Percentiles rank a stretch among this genome's conserved stretches.
Evolutionary conservation across 2,888 invertebrate species (phyloP).

Genomic region (Cenopis cana): DNA sequence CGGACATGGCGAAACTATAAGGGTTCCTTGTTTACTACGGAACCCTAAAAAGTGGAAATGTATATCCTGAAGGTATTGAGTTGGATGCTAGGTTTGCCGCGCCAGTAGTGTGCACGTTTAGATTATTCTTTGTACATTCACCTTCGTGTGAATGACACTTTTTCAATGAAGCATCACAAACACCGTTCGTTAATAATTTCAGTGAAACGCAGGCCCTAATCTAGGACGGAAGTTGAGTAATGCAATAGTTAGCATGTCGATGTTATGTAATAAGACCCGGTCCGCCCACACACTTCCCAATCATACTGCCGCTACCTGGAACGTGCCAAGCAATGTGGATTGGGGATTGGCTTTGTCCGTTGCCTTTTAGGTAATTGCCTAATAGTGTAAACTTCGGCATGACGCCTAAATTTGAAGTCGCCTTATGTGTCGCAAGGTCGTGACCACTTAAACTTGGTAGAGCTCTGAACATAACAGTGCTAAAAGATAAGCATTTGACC

Average conservation of each 20-base stretch:
- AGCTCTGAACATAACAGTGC: neutral
- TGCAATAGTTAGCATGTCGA: slow-evolving; percentile 20
- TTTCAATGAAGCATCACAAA: neutral
- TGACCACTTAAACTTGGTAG: neutral
- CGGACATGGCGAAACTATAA: too few species aligned
- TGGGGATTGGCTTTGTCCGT: slow-evolving; percentile 15
- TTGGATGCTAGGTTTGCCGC: too few species aligned
- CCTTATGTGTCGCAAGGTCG: neutral
- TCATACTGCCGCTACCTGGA: slow-evolving; percentile 15
- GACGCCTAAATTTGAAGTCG: slow-evolving; percentile 13
- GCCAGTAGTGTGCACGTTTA: too few species aligned
- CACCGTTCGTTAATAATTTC: neutral
- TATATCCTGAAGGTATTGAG: too few species aligned
- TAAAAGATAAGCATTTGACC: neutral
- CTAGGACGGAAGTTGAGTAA: slow-evolving; percentile 35
- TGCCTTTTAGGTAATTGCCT: too few species aligned
- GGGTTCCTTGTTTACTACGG: too few species aligned
- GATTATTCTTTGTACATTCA: too few species aligned
- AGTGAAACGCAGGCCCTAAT: neutral
- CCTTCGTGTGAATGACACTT: too few species aligned
- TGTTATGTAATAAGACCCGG: slow-evolving; percentile 27
- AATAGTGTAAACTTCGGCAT: slow-evolving; percentile 12
- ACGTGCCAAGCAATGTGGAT: slow-evolving; percentile 28
- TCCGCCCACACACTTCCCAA: slow-evolving; percentile 35
- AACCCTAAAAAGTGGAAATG: too few species aligned